Conservation (phyloP, 1,140 invertebrate genomes). For the Agrilus planipennis region DNA sequence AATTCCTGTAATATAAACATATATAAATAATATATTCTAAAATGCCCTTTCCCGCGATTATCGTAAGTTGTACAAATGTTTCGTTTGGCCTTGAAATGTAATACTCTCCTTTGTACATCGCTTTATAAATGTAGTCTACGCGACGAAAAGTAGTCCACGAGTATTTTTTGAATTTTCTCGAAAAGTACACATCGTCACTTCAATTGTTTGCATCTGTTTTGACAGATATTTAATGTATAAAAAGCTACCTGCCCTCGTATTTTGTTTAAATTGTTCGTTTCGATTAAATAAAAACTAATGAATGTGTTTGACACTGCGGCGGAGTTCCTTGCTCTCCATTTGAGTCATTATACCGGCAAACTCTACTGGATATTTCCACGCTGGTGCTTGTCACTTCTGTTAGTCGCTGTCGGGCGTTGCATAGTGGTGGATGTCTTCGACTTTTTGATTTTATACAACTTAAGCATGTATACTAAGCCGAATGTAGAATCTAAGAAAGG, state of each 20-base stretch:
- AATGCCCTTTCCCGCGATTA: no score
- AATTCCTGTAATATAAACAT: no score
- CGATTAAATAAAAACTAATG: constrained; percentile 7
- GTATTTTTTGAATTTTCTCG: background rate
- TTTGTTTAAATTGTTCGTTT: background rate
- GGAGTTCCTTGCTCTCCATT: constrained; percentile 7
- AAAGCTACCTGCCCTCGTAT: background rate
- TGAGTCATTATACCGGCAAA: constrained; percentile 11
- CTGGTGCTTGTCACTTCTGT: constrained; percentile 5
- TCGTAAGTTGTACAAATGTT: no score
- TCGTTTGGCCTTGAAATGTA: constrained; percentile 9
- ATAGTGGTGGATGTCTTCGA: constrained; percentile 15
- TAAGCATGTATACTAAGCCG: constrained; percentile 36
- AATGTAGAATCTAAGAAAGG: constrained; percentile 30
- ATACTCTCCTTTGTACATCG: constrained; percentile 8
- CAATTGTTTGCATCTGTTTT: background rate
- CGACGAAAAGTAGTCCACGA: constrained; percentile 8
- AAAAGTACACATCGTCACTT: constrained; percentile 12
- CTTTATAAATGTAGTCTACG: constrained; percentile 6
- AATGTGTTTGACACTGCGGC: constrained; percentile 1
- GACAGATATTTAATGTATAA: background rate
- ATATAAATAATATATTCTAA: no score
- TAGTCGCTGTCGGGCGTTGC: constrained; percentile 18
- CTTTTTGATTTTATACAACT: constrained; percentile 16
- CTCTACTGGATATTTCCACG: constrained; percentile 12